These are phyloP conservation scores for Merodon equestris DNA, from an alignment of 2,888 invertebrate genomes.

Conservation along the genomic window DNA sequence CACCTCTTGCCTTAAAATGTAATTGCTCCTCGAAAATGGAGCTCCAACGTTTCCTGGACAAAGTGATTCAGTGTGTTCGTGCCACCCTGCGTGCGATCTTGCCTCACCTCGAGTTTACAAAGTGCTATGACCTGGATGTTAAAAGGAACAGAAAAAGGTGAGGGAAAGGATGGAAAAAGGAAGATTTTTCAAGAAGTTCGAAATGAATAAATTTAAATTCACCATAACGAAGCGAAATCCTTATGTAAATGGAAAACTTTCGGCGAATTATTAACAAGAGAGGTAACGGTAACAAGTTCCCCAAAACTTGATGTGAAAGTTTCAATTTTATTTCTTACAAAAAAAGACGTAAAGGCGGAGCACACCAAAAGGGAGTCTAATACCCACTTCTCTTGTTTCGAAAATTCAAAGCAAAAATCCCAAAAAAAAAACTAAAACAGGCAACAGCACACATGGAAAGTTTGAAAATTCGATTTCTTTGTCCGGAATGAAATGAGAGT, in stretches of 20 bases:
- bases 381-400: not conserved
- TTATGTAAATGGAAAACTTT: conserved; percentile 60
- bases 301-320: conserved; percentile 2
- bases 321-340: not conserved
- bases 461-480: not conserved
- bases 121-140: conserved; percentile 32
- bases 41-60: conserved; percentile 26
- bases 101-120: conserved; percentile 23
- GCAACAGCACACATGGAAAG: not conserved
- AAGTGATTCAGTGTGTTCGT: conserved; percentile 29
- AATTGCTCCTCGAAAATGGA: conserved; percentile 39
- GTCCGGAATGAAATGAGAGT: not conserved
- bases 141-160: no score
- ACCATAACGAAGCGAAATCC: conserved; percentile 53
- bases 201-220: conserved; percentile 58
- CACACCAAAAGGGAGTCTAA: no score
- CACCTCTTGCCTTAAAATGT: conserved; percentile 46
- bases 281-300: conserved; percentile 22
- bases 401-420: not conserved
- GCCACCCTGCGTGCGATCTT: conserved; percentile 40
- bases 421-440: not conserved
- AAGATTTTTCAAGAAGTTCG: conserved; percentile 38
- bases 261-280: conserved; percentile 26
- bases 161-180: no score
- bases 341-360: not conserved